These are phyloP conservation scores for Prunella fulvescens DNA, from an alignment of 2,113 vertebrate genomes.

Conservation along the genomic window DNA sequence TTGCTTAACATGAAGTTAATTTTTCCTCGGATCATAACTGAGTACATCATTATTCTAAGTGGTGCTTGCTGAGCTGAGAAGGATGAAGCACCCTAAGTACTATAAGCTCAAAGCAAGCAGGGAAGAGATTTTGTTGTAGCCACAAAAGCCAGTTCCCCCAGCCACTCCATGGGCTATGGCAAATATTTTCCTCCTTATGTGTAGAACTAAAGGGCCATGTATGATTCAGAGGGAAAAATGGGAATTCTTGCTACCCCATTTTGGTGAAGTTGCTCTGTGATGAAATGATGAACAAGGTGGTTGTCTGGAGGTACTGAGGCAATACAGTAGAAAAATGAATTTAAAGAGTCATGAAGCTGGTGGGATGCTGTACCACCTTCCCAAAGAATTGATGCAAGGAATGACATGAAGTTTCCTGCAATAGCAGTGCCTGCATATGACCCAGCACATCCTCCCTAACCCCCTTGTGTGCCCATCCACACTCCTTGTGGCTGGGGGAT, in stretches of 20 bases:
- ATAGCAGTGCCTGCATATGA: background rate
- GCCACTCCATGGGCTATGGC: background rate
- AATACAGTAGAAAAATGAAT: background rate
- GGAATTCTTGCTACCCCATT: fast-evolving
- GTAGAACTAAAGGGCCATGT: background rate
- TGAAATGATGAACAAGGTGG: background rate
- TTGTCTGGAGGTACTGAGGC: background rate
- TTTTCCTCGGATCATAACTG: background rate
- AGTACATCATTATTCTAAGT: background rate
- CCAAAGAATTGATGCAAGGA: background rate
- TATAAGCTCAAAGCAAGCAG: background rate
- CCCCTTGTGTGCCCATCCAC: fast-evolving
- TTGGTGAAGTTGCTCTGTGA: background rate
- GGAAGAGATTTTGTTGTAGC: background rate
- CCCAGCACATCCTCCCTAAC: background rate
- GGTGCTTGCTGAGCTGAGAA: background rate
- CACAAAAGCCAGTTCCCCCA: background rate
- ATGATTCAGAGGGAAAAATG: background rate
- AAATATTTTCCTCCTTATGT: background rate
- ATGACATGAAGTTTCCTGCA: background rate
- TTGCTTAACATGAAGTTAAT: background rate
- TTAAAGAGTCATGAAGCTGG: fast-evolving
- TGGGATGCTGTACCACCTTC: fast-evolving
- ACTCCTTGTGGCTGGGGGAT: fast-evolving
- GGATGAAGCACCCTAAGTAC: background rate